These are phyloP conservation scores for Chaenogobius annularis DNA, from an alignment of 2,113 vertebrate genomes.

Conservation along the genomic window DNA sequence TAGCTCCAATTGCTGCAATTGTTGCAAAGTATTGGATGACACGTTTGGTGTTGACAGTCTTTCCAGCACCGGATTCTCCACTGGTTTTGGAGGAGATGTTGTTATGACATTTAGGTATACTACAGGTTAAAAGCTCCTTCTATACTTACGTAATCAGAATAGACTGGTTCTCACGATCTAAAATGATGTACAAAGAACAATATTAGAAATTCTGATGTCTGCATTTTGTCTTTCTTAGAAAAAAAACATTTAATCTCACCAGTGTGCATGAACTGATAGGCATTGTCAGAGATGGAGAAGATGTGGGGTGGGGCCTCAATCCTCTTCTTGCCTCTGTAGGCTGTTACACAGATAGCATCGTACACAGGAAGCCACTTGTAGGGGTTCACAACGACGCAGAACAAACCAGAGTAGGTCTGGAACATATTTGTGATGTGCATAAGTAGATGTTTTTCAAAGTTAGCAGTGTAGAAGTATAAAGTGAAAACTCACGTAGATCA, in stretches of 20 bases:
- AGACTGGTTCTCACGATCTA: constrained; percentile 74
- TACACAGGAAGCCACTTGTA: background rate
- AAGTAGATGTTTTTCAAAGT: background rate
- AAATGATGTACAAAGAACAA: constrained; percentile 11
- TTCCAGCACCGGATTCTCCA: constrained; percentile 87
- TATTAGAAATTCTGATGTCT: background rate
- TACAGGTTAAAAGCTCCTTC: background rate
- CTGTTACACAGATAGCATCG: constrained; percentile 37
- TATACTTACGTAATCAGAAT: constrained; percentile 82
- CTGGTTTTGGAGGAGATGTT: constrained; percentile 50
- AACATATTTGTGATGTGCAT: background rate
- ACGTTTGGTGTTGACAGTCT: constrained; percentile 86
- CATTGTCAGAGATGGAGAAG: constrained; percentile 44
- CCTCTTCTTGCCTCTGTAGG: constrained; percentile 71
- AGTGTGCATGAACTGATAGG: constrained; percentile 73
- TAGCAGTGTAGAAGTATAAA: background rate
- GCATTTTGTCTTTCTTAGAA: background rate
- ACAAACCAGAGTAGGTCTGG: constrained; percentile 1
- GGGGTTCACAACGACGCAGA: background rate
- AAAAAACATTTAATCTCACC: constrained; percentile 44
- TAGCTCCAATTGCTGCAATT: constrained; percentile 74
- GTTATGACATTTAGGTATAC: background rate
- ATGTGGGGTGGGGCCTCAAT: constrained; percentile 71
- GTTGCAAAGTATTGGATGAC: constrained; percentile 89
- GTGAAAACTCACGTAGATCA: background rate